Evolutionary conservation across 2,113 vertebrate genomes (phyloP), one percentile per base, ranked within the genome.

Genomic region (Stigmatopora argus): DNA sequence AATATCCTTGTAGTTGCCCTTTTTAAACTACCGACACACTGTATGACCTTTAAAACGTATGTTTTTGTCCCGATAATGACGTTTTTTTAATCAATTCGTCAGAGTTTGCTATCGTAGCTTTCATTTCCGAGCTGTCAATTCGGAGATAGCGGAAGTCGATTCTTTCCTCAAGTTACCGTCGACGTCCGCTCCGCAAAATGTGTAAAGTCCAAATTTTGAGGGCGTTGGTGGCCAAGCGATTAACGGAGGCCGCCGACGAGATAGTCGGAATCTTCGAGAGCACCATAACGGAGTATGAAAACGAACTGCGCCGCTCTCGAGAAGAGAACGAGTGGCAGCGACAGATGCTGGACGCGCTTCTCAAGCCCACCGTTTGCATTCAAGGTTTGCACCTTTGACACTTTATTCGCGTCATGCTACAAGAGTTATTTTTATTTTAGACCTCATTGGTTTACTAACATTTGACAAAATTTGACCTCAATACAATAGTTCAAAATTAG

Each of bases 311-410:
- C 46, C 60, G 60, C 41, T 62, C 60, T 41, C 46, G 45, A 46
- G 60, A 62, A 18, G 60, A 62, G 19, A 62, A 62, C n/a, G 60
- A 62, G 19, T 17, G 41, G 15, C 60, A 62, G 60, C 60, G 60
- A 12, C 34, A 46, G n/a, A 38, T 62, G 13, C 60, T 62, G 60
- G 60, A 46, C 19, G 11, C 60, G 3, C 21, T 46, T 44, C 60
- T 62, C 35, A 46, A 45, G 17, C 41, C 60, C 11, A 41, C 19
- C 21, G 5, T 46, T 19, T 8, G 8, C 4, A 13, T 19, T 3
- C 13, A 19, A 62, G 60, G 60, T 62, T 62, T 62, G 60, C 45
- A 41, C 18, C 19, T 41, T 7, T 41, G 2, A 41, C 35, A 4
- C 10, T 61, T 61, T 7, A 56, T 56, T 56, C 21, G 18, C 48